phyloP scores from a whole-genome alignment of 2,888 invertebrate species.

The Eilema sororculum region DNA sequence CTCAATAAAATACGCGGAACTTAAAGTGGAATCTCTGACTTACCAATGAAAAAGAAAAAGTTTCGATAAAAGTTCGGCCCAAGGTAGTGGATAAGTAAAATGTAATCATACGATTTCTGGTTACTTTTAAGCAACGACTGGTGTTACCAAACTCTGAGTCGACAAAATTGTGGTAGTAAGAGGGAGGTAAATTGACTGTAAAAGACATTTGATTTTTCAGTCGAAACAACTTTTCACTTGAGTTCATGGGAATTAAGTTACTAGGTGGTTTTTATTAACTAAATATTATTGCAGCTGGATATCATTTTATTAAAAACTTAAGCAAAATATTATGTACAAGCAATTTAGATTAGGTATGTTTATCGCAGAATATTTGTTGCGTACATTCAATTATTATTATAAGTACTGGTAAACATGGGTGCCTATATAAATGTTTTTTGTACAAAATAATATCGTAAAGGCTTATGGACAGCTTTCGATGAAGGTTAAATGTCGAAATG shows the following conservation, averaged over 20 bases:
- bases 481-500: slow-evolving; percentile 28
- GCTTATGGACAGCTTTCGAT: slow-evolving; percentile 23
- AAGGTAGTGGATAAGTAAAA: background rate
- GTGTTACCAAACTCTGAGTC: background rate
- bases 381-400: too few species aligned
- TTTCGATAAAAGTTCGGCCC: background rate
- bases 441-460: background rate
- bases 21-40: background rate
- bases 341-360: background rate
- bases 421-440: background rate
- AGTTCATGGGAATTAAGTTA: background rate
- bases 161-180: background rate
- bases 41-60: background rate
- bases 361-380: background rate
- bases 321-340: background rate
- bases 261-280: background rate
- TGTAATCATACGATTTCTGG: background rate
- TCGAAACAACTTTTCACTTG: background rate
- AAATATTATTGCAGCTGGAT: background rate
- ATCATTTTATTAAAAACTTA: background rate
- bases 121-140: background rate
- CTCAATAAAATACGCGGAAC: background rate
- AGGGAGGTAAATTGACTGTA: background rate
- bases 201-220: background rate
- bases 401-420: background rate